Evolutionary conservation across 2,113 vertebrate species (phyloP).

Genomic region (Trogon melanurus): DNA sequence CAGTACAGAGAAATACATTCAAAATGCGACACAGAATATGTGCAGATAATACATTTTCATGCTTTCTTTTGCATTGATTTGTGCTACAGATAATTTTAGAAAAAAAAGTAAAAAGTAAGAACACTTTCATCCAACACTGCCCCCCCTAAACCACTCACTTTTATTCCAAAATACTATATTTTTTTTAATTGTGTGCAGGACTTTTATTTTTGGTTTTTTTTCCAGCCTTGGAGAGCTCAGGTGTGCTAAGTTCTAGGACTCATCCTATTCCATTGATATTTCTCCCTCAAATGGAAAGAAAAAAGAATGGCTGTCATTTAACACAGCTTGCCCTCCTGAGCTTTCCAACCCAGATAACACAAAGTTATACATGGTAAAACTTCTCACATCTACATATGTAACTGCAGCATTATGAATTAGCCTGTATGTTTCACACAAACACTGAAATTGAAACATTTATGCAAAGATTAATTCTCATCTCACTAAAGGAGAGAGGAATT

Average conservation of each 20-base stretch:
- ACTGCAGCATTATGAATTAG: not conserved
- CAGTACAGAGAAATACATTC: not conserved
- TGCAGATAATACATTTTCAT: not conserved
- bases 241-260: not conserved
- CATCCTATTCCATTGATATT: not conserved
- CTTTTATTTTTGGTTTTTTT: not conserved
- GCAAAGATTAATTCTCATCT: not conserved
- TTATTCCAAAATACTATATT: not conserved
- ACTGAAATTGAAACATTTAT: not conserved
- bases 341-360: not conserved
- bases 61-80: not conserved
- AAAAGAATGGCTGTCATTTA: not conserved
- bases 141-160: not conserved
- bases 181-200: not conserved
- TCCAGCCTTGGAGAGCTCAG: not conserved
- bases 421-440: not conserved
- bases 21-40: not conserved
- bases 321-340: not conserved
- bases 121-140: not conserved
- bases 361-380: not conserved
- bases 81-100: not conserved
- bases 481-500: not conserved
- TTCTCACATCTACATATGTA: not conserved
- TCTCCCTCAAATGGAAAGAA: not conserved
- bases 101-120: not conserved